Percentiles rank a stretch among this genome's conserved stretches.
Evolutionary conservation across 2,113 vertebrate species (phyloP).

Genomic region (Colius striatus): DNA sequence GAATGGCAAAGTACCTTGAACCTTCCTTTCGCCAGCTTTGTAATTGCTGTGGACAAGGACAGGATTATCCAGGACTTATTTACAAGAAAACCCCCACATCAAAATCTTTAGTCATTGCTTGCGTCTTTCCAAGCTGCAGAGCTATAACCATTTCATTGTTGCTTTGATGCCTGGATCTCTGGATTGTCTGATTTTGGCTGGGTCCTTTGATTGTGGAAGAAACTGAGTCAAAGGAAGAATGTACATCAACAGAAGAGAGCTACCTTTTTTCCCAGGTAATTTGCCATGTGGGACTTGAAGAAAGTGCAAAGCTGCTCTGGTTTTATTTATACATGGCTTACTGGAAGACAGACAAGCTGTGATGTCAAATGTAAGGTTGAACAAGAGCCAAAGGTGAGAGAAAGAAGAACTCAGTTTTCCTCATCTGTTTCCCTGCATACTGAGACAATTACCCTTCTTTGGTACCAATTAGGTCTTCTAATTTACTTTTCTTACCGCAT

Average conservation of each 20-base stretch:
- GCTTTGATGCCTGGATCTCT: not conserved
- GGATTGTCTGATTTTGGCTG: not conserved
- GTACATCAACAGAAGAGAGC: not conserved
- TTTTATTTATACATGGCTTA: not conserved
- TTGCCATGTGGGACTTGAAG: not conserved
- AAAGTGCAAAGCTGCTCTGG: not conserved
- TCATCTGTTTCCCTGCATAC: not conserved
- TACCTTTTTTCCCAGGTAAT: not conserved
- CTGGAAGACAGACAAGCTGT: not conserved
- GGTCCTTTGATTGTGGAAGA: not conserved
- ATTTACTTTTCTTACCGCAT: not conserved
- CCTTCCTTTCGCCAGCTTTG: not conserved
- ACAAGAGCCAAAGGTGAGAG: not conserved
- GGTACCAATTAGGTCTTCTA: not conserved
- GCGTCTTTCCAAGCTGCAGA: not conserved
- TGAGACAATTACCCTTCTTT: not conserved
- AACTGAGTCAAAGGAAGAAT: not conserved
- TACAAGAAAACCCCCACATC: not conserved
- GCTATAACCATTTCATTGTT: not conserved
- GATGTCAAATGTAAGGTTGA: not conserved
- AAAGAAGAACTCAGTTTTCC: not conserved
- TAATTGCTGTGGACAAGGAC: not conserved
- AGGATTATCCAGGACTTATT: not conserved
- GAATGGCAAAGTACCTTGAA: not conserved
- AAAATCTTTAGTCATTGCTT: not conserved